Evolutionary conservation across 2,888 invertebrate genomes (phyloP).

Genomic region (Deroplatys truncata): DNA sequence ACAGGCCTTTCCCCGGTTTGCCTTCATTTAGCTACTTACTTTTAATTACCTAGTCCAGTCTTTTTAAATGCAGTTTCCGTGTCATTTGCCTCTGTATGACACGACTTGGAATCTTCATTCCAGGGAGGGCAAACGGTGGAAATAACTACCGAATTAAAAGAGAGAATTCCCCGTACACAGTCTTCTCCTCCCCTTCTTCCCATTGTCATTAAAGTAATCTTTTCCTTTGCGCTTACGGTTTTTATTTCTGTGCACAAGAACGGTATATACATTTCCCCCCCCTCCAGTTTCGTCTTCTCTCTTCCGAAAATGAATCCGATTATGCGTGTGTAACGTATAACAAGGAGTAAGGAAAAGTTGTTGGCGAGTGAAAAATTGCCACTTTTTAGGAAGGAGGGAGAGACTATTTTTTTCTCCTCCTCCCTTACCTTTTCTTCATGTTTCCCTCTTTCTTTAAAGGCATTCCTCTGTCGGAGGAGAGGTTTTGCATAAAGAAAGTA

Average conservation of each 20-base stretch:
- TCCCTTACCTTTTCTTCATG: background rate
- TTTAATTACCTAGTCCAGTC: constrained; percentile 24
- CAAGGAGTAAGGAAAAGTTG: constrained; percentile 15
- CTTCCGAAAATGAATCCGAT: constrained; percentile 18
- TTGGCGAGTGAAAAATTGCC: constrained; percentile 23
- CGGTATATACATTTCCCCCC: background rate
- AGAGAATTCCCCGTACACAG: background rate
- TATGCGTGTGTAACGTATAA: constrained; percentile 14
- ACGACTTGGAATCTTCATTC: background rate
- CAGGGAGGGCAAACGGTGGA: background rate
- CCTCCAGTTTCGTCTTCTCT: background rate
- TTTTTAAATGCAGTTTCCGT: constrained; percentile 25
- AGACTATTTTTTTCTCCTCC: background rate
- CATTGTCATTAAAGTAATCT: constrained; percentile 25
- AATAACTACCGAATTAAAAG: background rate
- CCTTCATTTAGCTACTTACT: constrained; percentile 17
- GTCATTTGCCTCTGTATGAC: constrained; percentile 24
- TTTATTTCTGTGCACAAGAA: constrained; percentile 1
- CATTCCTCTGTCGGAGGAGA: constrained; percentile 19
- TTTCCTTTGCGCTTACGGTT: constrained; percentile 12
- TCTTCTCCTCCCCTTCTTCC: constrained; percentile 5
- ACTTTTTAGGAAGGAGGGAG: background rate
- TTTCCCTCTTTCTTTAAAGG: background rate
- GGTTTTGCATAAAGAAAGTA: constrained; percentile 22
- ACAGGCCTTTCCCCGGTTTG: background rate